Base-by-base conservation (phyloP, 2,113 vertebrate species). In the Percina caprodes region DNA sequence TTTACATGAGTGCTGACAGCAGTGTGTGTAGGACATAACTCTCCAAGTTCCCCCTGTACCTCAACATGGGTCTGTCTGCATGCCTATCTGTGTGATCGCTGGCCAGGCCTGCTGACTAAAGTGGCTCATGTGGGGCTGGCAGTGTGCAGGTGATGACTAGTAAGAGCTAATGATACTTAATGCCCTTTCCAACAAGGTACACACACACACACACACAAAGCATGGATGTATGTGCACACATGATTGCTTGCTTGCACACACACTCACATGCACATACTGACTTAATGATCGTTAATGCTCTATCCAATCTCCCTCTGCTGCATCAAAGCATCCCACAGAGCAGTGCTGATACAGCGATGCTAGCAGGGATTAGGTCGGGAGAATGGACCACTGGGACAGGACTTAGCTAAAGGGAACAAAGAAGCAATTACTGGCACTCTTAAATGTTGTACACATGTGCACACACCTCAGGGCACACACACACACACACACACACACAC, bases 61-160 rank as follows among this genome's bases (percentile, higher is more conserved):
- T 74, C 72, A 56, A 73, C 73, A 84, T 79, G 54, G 23, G 39
- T 77, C 82, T 77, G 75, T 86, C 62, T 85, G 30, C 30, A 4
- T 78, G 79, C 60, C 74, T 87, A 68, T 88, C 85, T 89, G 60
- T 91, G 77, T 91, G 91, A 94, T 91, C 89, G 35, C 18, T 72
- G 83, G 91, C 92, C 88, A 93, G 91, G 79, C 77, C 76, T 85
- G 84, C 87, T 51, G 73, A 89, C 86, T 90, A 92, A 92, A 94
- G 85, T 87, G 81, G 82, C 85, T 89, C 89, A 88, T 90, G 83
- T 74, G 60, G 82, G 75, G 48, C 82, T 93, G 89, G 91, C 90
- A 90, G 83, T 79, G 87, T 88, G 90, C 92, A 95, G 94, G 93
- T 95, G 93, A 95, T 94, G 93, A 95, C 92, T 89, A 83, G 89